Conservation (phyloP, 2,888 invertebrate species). For the Dasypogon diadema region DNA sequence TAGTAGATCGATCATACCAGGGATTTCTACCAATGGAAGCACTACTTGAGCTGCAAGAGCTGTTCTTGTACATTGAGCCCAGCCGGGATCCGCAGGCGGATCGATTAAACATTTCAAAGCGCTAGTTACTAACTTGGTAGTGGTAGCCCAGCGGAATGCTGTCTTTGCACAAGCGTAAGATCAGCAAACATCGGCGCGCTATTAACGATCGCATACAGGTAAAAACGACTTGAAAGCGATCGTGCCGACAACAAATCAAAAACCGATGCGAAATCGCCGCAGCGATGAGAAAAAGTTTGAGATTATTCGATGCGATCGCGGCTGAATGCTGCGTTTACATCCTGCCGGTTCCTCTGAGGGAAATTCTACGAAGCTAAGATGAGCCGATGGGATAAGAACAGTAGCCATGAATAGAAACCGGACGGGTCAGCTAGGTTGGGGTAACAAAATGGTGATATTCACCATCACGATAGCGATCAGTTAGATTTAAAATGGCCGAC, state of each 20-base stretch:
- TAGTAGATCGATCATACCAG: slow-evolving; percentile 34
- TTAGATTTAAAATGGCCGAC: slow-evolving; percentile 23
- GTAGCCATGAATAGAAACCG: slow-evolving; percentile 7
- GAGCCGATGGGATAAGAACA: slow-evolving; percentile 31
- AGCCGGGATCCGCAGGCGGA: slow-evolving; percentile 18
- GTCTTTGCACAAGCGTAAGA: slow-evolving; percentile 11
- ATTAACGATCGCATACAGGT: slow-evolving; percentile 45
- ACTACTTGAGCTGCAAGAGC: slow-evolving; percentile 3
- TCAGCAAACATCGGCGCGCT: slow-evolving; percentile 42
- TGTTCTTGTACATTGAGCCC: not conserved
- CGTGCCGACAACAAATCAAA: slow-evolving; percentile 49
- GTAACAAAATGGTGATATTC: slow-evolving; percentile 40
- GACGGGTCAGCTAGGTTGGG: not conserved
- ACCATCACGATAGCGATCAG: slow-evolving; percentile 26
- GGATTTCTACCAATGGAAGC: slow-evolving; percentile 37
- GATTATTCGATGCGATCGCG: slow-evolving; percentile 33
- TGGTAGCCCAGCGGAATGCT: slow-evolving; percentile 34
- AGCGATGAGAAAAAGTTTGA: slow-evolving; percentile 36
- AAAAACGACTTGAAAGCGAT: slow-evolving; percentile 47
- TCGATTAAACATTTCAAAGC: slow-evolving; percentile 44
- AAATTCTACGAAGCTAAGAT: slow-evolving; percentile 28
- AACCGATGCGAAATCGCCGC: slow-evolving; percentile 31
- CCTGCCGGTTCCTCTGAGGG: slow-evolving; percentile 8
- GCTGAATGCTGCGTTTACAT: slow-evolving; percentile 9
- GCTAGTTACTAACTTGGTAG: not conserved